phyloP scores from a whole-genome alignment of 1,140 invertebrate genomes.

The Lordiphosa collinella region DNA sequence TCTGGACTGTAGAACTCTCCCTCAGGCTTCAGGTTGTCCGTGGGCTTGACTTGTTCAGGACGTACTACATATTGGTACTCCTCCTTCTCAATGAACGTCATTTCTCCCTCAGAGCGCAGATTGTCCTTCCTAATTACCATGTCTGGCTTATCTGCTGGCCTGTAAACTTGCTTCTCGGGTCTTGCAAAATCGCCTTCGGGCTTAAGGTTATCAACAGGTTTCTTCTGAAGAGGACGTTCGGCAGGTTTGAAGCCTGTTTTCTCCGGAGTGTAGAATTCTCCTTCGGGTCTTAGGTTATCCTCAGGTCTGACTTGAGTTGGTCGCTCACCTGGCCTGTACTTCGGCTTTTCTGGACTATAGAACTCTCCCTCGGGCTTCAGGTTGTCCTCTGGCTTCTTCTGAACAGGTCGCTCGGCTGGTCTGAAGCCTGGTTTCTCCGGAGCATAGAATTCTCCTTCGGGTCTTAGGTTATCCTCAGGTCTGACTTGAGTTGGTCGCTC shows the following conservation, averaged over 20 bases:
- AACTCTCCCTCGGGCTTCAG: too few species aligned
- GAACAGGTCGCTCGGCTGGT: constrained; percentile 62
- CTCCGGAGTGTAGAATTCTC: constrained; percentile 82
- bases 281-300: constrained; percentile 82
- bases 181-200: constrained; percentile 83
- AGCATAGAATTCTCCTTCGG: constrained; percentile 77
- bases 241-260: constrained; percentile 73
- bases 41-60: constrained; percentile 81
- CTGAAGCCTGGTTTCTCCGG: constrained; percentile 35
- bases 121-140: constrained; percentile 83
- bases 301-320: constrained; percentile 81
- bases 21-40: constrained; percentile 83
- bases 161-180: constrained; percentile 78
- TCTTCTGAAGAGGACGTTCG: constrained; percentile 44
- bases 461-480: constrained; percentile 81
- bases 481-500: constrained; percentile 72
- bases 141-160: constrained; percentile 81
- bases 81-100: constrained; percentile 80
- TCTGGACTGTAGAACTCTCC: constrained; percentile 81
- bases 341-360: constrained; percentile 19
- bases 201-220: constrained; percentile 76
- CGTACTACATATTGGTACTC: constrained; percentile 81
- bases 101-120: constrained; percentile 81
- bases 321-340: constrained; percentile 75
- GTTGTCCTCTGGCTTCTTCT: constrained; percentile 77